Percentiles rank a stretch among this genome's conserved stretches.
Conservation (phyloP, 2,797 vertebrate genomes). For the Lepidocolaptes lacrymiger region DNA sequence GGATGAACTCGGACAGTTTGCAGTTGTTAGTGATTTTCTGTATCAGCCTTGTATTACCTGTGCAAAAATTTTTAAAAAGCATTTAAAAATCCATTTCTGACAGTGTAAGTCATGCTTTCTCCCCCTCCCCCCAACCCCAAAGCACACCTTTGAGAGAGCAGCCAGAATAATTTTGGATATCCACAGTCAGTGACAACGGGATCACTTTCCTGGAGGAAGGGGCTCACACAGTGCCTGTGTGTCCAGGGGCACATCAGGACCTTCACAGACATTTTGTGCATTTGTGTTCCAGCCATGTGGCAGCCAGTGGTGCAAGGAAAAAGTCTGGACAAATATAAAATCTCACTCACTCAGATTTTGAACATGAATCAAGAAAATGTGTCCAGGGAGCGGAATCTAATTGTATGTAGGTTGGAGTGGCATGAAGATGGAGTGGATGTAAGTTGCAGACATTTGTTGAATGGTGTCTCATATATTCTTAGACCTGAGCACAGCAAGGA, state of each 20-base stretch:
- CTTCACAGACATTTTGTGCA: background rate
- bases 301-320: background rate
- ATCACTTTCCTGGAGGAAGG: background rate
- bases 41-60: background rate
- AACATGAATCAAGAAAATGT: conserved; percentile 2
- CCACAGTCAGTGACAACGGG: background rate
- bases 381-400: background rate
- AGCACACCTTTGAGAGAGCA: background rate
- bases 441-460: background rate
- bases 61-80: background rate
- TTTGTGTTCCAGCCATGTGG: background rate
- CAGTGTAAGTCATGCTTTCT: background rate
- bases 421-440: background rate
- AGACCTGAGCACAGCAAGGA: background rate
- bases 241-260: background rate
- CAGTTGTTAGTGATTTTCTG: background rate
- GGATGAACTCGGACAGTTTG: background rate
- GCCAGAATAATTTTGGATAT: background rate
- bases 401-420: background rate
- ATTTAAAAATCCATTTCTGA: background rate
- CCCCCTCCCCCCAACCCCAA: background rate
- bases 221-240: background rate
- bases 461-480: background rate
- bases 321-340: background rate
- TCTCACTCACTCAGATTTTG: background rate